A percentile compares a stretch with the other conserved stretches of the same genome.
Conservation (phyloP, 2,797 vertebrate genomes). For the Coregonus sp. region DNA sequence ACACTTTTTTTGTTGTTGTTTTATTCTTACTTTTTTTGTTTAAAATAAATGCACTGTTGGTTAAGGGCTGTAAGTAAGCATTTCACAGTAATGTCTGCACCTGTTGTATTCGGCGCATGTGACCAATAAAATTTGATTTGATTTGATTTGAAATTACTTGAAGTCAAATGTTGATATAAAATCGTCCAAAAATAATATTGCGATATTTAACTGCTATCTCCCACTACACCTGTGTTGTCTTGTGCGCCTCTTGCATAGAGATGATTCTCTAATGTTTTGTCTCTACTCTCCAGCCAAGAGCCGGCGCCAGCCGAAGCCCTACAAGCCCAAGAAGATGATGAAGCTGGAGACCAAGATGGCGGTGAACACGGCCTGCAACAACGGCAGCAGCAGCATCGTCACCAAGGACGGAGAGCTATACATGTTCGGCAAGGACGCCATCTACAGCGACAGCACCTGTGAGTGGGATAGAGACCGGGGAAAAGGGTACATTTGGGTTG, state of each 20-base stretch:
- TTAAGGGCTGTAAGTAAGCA: too few relatives aligned
- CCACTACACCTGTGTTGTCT: not conserved
- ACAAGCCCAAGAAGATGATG: constrained; percentile 99
- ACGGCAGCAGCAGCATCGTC: constrained; percentile 97
- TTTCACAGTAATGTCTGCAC: too few relatives aligned
- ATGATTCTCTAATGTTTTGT: not conserved
- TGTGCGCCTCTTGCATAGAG: not conserved
- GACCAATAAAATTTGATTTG: too few relatives aligned
- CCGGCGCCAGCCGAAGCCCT: constrained; percentile 95
- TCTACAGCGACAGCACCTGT: constrained; percentile 98
- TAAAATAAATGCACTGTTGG: too few relatives aligned
- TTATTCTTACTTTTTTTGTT: too few relatives aligned
- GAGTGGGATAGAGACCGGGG: constrained; percentile 64
- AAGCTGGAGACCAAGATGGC: constrained; percentile 97
- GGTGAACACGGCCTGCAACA: constrained; percentile 94
- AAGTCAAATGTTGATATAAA: too few relatives aligned
- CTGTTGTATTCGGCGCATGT: too few relatives aligned
- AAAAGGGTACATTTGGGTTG: not conserved
- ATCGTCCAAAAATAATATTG: too few relatives aligned
- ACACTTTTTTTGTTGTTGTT: too few relatives aligned
- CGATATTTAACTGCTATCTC: not conserved
- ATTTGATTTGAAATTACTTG: too few relatives aligned
- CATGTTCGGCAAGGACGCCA: constrained; percentile 99
- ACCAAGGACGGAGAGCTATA: constrained; percentile 98
- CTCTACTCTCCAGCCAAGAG: constrained; percentile 85